Conservation (phyloP, 2,113 vertebrate species). For the Ceyx melanurus region DNA sequence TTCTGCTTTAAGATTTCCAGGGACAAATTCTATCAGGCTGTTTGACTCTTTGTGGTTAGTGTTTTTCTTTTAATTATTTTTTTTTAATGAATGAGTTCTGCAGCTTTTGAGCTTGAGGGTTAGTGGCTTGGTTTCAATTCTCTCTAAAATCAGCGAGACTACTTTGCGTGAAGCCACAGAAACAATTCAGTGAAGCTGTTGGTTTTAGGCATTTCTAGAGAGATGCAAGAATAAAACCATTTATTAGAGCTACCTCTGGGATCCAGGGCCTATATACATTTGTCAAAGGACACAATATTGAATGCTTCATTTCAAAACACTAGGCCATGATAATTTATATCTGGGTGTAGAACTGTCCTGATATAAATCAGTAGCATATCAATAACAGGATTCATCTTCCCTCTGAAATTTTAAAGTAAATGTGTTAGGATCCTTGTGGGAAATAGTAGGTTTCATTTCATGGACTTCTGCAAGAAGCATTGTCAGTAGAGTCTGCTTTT, state of each 20-base stretch:
- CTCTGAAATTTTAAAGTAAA: conserved; percentile 44
- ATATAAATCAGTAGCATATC: conserved; percentile 75
- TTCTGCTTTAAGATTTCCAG: background rate
- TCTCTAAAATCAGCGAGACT: background rate
- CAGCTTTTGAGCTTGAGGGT: conserved; percentile 25
- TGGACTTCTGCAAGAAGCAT: background rate
- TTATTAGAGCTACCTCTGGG: conserved; percentile 73
- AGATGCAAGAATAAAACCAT: conserved; percentile 50
- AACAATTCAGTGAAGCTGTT: conserved; percentile 26
- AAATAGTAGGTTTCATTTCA: conserved; percentile 35
- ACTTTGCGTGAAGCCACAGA: background rate
- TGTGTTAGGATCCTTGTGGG: conserved; percentile 44
- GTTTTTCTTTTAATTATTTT: conserved; percentile 40
- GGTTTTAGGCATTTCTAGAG: conserved; percentile 38
- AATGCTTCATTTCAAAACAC: conserved; percentile 72
- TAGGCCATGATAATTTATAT: conserved; percentile 74
- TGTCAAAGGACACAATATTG: conserved; percentile 69
- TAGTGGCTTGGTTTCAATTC: background rate
- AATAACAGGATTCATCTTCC: conserved; percentile 63
- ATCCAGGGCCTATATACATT: conserved; percentile 65
- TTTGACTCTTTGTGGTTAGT: conserved; percentile 18
- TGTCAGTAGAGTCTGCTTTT: conserved; percentile 5
- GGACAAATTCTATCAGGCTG: conserved; percentile 14
- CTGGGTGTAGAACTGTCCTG: conserved; percentile 56
- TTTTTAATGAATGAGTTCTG: conserved; percentile 29